phyloP scores from a whole-genome alignment of 2,888 invertebrate species.

The Oscheius sp. region DNA sequence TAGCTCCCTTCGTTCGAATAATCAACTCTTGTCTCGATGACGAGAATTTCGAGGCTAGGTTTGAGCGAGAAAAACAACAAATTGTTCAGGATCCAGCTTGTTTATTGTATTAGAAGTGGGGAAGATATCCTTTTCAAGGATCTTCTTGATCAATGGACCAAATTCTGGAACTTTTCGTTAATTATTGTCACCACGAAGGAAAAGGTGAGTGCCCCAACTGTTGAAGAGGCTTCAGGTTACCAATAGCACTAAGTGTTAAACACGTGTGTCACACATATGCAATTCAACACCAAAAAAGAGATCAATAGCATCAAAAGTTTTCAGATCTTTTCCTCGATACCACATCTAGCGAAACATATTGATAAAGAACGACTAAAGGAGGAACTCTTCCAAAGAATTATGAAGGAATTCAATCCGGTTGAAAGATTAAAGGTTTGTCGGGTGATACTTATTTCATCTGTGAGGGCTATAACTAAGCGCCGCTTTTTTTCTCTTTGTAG shows the following conservation, averaged over 20 bases:
- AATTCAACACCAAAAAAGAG: neutral
- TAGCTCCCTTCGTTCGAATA: conserved; percentile 36
- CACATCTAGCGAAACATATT: no score
- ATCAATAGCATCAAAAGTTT: no score
- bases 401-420: no score
- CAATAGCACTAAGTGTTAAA: neutral
- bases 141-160: conserved; percentile 12
- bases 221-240: neutral
- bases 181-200: neutral
- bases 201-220: neutral
- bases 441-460: no score
- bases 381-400: no score
- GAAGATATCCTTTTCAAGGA: conserved; percentile 31
- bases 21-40: conserved; percentile 13
- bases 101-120: conserved; percentile 24
- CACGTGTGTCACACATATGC: no score
- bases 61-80: neutral
- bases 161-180: conserved; percentile 32
- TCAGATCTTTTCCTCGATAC: no score
- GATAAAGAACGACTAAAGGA: no score
- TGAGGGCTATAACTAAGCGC: no score
- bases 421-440: no score
- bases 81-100: conserved; percentile 6
- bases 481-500: no score
- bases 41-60: conserved; percentile 11